Base-by-base conservation (phyloP, 2,888 invertebrate species). In the Caenorhabditis drosophilae region DNA sequence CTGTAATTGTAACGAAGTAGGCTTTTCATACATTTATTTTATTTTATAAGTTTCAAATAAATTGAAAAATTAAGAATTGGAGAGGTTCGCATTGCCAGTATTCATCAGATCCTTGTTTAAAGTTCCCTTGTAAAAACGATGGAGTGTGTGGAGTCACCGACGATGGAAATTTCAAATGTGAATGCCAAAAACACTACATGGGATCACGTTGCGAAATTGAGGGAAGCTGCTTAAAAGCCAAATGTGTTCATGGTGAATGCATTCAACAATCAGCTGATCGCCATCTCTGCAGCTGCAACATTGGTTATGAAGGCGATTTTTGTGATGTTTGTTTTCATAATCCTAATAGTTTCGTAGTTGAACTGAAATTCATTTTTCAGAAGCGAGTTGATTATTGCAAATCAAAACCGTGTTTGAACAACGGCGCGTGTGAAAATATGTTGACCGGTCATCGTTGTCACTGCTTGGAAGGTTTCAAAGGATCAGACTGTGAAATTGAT, bases 391-490 rank as follows among this genome's bases (percentile, higher is more conserved):
- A 80, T 45, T 78, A 76, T 55, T 80, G 80, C 58, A 62, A 64
- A 51, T 44, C 36, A 26, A 42, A 34, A 9, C 80, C 79, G 0
- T 81, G 81, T 45, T 50, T 61, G 42, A 81, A 81, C 46, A 80
- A 91, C 42, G 95, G 91, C n/a, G 91, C 92, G 7, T 84, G 0
- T 91, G 59, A 74, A 22, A 75, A 94, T 79, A 92, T 92, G 15
- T 92, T 94, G 82, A 94, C 93, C 84, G 90, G 66, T 7, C 77
- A 74, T 51, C 55, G 64, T 12, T 81, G 81, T 56, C 44, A 63
- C 11, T 81, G 81, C 45, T 70, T 75, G 9, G 45, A 72, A 18
- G 81, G 81, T 20, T 81, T 81, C 54, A 71, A 70, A 34, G 80
- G 77, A 44, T 45, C 48, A 3, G 64, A 68, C 16, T 81, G 81